Evolutionary conservation across 2,797 vertebrate species (phyloP).

Genomic region (Alcedo atthis): DNA sequence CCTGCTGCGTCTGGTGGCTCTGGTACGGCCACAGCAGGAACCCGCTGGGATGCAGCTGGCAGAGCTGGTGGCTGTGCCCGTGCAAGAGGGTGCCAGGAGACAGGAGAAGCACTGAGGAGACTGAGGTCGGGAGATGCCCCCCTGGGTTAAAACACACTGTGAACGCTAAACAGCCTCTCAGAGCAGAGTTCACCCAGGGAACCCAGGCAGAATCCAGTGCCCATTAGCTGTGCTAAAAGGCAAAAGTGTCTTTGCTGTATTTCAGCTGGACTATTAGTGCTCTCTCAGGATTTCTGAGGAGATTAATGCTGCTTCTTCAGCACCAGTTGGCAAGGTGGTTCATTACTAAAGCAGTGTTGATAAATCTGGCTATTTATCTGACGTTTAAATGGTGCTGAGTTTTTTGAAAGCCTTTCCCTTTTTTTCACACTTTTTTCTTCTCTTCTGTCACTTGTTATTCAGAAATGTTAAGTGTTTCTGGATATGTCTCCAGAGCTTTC

Average conservation of each 20-base stretch:
- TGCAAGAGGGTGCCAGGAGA: background rate
- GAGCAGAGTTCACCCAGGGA: background rate
- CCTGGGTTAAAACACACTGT: rapidly evolving
- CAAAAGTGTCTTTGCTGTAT: background rate
- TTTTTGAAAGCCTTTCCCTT: slow-evolving; percentile 3
- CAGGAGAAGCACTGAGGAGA: background rate
- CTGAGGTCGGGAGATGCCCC: background rate
- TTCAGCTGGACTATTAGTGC: background rate
- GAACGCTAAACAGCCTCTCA: background rate
- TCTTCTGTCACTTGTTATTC: background rate
- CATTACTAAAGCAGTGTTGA: background rate
- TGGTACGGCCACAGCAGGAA: background rate
- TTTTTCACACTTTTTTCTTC: background rate
- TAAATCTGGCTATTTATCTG: background rate
- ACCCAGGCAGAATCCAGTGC: background rate
- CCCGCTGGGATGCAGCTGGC: background rate
- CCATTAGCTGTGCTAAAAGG: background rate
- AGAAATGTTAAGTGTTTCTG: slow-evolving; percentile 1
- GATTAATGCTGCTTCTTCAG: background rate
- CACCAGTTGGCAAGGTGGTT: background rate
- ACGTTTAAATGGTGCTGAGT: background rate
- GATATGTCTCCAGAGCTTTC: background rate
- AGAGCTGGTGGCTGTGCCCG: background rate
- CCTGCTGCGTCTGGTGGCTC: background rate
- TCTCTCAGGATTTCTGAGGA: background rate